Conservation (phyloP, 2,113 vertebrate species). For the Rhinolophus ferrumequinum region DNA sequence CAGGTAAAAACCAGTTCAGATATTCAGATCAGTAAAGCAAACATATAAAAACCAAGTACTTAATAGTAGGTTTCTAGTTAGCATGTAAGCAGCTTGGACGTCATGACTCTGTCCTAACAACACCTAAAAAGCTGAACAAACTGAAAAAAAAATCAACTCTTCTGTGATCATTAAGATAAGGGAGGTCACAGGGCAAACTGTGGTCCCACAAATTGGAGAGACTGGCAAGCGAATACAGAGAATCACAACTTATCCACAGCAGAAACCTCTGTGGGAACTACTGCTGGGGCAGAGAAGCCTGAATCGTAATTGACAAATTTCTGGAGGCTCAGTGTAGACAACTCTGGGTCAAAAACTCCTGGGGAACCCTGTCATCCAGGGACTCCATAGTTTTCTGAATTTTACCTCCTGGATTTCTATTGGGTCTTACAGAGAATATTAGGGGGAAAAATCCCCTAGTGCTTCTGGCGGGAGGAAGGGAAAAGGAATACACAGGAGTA, state of each 20-base stretch:
- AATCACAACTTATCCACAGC: neutral
- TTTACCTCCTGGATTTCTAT: neutral
- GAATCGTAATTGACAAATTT: neutral
- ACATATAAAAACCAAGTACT: conserved; percentile 31
- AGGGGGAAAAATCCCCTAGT: neutral
- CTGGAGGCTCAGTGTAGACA: neutral
- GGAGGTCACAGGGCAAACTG: neutral
- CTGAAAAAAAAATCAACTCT: neutral
- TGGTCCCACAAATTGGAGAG: neutral
- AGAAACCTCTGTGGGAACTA: neutral
- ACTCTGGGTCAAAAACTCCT: neutral
- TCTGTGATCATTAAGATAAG: neutral
- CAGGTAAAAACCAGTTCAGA: neutral
- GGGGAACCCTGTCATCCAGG: neutral
- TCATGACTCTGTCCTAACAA: neutral
- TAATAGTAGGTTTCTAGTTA: conserved; percentile 7
- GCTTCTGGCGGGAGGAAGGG: neutral
- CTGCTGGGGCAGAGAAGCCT: neutral
- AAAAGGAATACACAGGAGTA: neutral
- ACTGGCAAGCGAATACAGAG: neutral
- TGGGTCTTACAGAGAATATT: neutral
- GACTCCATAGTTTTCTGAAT: neutral
- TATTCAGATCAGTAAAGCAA: conserved; percentile 35
- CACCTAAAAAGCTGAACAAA: neutral
- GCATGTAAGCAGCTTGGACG: neutral